Evolutionary conservation across 1,140 invertebrate species (phyloP).

Genomic region (Pemphigus obesinymphae): DNA sequence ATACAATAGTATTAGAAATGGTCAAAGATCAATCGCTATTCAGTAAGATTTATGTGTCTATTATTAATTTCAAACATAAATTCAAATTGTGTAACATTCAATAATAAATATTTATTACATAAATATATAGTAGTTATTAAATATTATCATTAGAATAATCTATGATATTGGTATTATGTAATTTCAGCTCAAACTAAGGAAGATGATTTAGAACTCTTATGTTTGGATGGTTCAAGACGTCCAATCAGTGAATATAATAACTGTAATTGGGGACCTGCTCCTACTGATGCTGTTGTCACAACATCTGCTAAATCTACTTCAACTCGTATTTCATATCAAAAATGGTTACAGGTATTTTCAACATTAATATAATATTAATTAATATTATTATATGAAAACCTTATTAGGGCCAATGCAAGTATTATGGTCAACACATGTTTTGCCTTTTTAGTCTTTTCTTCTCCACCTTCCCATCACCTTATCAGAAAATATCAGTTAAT

Average conservation of each 20-base stretch:
- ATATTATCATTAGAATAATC: too few species aligned
- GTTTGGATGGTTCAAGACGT: slow-evolving; percentile 70
- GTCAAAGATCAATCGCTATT: slow-evolving; percentile 57
- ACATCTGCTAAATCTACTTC: slow-evolving; percentile 67
- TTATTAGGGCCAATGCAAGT: too few species aligned
- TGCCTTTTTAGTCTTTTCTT: too few species aligned
- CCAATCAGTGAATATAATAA: slow-evolving; percentile 65
- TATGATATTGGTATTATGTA: not conserved
- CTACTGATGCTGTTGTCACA: slow-evolving; percentile 81
- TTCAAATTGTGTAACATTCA: too few species aligned
- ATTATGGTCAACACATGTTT: not conserved
- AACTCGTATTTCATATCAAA: slow-evolving; percentile 58
- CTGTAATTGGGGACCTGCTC: slow-evolving; percentile 85
- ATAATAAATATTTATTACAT: too few species aligned
- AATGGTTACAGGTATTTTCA: slow-evolving; percentile 43
- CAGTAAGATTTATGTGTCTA: slow-evolving; percentile 51
- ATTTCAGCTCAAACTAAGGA: slow-evolving; percentile 50
- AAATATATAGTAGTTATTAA: too few species aligned
- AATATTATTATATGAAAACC: not conserved
- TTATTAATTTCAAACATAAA: too few species aligned
- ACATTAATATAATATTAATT: not conserved
- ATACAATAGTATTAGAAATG: slow-evolving; percentile 76
- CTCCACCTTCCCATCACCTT: too few species aligned
- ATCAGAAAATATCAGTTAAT: too few species aligned
- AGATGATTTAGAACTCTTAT: slow-evolving; percentile 78